A percentile compares a stretch with the other conserved stretches of the same genome.
phyloP scores from a whole-genome alignment of 1,140 invertebrate species.

The Gonatopus flavifemur region DNA sequence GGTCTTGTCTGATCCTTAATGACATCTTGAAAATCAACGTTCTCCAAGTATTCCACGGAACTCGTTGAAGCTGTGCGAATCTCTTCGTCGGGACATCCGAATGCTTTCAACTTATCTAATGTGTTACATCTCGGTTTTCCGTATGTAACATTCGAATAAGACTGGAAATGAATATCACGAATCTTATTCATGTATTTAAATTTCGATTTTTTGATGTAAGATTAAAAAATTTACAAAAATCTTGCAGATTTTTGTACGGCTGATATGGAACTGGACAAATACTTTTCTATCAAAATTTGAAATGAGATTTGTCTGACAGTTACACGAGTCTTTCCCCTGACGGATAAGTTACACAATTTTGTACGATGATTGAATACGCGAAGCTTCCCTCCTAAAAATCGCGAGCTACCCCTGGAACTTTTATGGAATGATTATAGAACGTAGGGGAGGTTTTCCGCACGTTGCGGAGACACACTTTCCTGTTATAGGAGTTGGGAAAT shows the following conservation, averaged over 20 bases:
- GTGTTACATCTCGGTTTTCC: constrained; percentile 34
- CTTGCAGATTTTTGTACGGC: neutral
- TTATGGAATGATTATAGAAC: too few relatives aligned
- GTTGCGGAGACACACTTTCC: neutral
- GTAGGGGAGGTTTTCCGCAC: too few relatives aligned
- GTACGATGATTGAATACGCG: too few relatives aligned
- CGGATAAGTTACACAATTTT: too few relatives aligned
- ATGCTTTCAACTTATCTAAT: constrained; percentile 20
- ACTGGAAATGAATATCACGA: constrained; percentile 43
- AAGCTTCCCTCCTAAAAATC: too few relatives aligned
- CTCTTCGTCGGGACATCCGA: constrained; percentile 25
- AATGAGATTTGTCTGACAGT: too few relatives aligned
- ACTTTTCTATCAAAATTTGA: neutral
- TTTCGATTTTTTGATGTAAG: neutral
- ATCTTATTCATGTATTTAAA: constrained; percentile 7
- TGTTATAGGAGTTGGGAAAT: too few relatives aligned
- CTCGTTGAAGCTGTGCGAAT: constrained; percentile 16
- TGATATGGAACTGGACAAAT: neutral
- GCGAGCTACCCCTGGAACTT: too few relatives aligned
- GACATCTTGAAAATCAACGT: constrained; percentile 50
- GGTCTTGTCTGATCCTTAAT: constrained; percentile 43
- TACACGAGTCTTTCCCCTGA: too few relatives aligned
- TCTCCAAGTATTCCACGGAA: constrained; percentile 20
- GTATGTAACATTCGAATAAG: constrained; percentile 29
- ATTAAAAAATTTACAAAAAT: neutral